phyloP scores from a whole-genome alignment of 2,888 invertebrate genomes.

The Meghimatium bilineatum region DNA sequence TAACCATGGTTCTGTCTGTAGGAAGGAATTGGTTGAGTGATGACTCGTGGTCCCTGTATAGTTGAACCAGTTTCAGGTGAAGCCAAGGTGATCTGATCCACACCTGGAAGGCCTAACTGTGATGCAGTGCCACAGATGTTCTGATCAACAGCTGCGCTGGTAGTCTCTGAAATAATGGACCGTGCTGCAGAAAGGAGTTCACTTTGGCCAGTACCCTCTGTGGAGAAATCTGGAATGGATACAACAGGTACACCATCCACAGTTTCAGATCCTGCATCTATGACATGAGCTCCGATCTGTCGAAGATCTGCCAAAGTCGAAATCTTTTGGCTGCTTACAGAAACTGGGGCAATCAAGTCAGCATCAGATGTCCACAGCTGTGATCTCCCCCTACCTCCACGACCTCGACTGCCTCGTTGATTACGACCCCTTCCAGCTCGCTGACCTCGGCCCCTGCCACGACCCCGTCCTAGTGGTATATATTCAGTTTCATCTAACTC shows the following conservation, averaged over 20 bases:
- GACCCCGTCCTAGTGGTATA: conserved; percentile 28
- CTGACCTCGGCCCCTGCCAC: conserved; percentile 18
- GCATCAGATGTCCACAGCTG: conserved; percentile 18
- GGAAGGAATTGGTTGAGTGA: conserved; percentile 44
- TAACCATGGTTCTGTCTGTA: conserved; percentile 47
- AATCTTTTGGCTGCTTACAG: conserved; percentile 7
- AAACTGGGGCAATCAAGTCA: conserved; percentile 12
- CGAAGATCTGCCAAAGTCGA: conserved; percentile 36
- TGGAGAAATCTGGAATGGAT: conserved; percentile 45
- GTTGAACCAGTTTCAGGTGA: not conserved
- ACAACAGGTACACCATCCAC: conserved; percentile 47
- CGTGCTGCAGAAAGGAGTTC: conserved; percentile 29
- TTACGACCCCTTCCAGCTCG: conserved; percentile 23
- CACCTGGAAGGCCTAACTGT: not conserved
- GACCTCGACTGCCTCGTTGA: not conserved
- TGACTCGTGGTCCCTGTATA: conserved; percentile 38
- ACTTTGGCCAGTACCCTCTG: conserved; percentile 23
- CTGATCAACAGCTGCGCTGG: not conserved
- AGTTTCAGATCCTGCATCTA: conserved; percentile 37
- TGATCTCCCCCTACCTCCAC: conserved; percentile 25
- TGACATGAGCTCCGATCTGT: conserved; percentile 45
- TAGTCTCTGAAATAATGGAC: conserved; percentile 24
- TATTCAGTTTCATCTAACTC: conserved; percentile 41
- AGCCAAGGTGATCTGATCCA: not conserved
- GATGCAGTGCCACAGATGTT: not conserved